Base-by-base conservation (phyloP, 2,113 vertebrate species). In the Etheostoma spectabile region DNA sequence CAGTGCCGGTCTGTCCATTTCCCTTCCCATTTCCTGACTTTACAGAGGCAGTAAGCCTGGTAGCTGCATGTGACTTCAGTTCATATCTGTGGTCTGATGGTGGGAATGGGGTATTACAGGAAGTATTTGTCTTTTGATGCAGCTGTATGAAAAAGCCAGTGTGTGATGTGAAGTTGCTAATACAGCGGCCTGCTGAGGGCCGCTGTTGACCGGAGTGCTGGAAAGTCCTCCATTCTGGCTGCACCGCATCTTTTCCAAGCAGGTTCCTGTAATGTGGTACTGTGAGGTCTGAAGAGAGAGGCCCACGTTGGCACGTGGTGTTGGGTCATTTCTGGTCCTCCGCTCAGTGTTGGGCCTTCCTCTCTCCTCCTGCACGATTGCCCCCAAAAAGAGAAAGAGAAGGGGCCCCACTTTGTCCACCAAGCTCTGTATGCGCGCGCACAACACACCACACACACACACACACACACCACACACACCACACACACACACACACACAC, bases 281-380 rank as follows among this genome's bases (percentile, higher is more conserved):
- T 83, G 75, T 82, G 79, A 89, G 62, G 77, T 80, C 74, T 85
- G 60, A 48, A 65, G 76, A 83, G 62, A 72, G 65, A 68, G 55
- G 49, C 35, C 71, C 18, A 14, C 19, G 59, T 73, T 86, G 84
- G 84, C 87, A 86, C 68, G 75, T 85, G 79, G 77, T 86, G 79
- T 65, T 18, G 64, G 88, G 84, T 89, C 82, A 87, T 73, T 80
- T 82, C 76, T 83, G 86, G 80, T 71, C 74, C 64, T 82, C 19
- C 2, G 12, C 71, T 81, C 59, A 46, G 59, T 35, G 59, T 79
- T 3, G 5, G 60, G 56, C 10, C 75, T 79, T 74, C 72, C 64
- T 61, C 78, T 76, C 35, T 64, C 62, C 59, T 70, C 72, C 59
- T 85, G 79, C 65, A 49, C 51, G 61, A 77, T 85, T 83, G 72